Conservation (phyloP, 2,888 invertebrate species). For the Polietes domitor region DNA sequence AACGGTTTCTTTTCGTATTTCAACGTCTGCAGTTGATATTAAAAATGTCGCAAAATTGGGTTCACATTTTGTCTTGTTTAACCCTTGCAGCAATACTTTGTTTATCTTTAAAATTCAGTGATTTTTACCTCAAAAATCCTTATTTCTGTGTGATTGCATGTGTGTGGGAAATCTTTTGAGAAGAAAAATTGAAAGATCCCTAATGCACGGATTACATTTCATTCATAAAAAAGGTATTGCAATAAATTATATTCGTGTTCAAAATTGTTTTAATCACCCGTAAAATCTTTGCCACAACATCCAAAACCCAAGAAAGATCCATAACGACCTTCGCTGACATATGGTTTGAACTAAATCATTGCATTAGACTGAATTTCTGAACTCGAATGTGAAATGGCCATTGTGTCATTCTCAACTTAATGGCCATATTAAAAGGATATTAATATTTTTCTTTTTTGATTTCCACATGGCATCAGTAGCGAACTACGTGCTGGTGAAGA, state of each 20-base stretch:
- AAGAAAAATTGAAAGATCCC: conserved; percentile 30
- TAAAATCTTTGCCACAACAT: conserved; percentile 64
- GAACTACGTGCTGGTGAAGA: too few relatives aligned
- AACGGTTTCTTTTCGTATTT: conserved; percentile 64
- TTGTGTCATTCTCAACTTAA: conserved; percentile 43
- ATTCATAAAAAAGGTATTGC: too few relatives aligned
- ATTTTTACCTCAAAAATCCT: conserved; percentile 75
- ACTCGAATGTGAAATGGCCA: conserved; percentile 57
- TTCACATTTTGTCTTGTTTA: conserved; percentile 43
- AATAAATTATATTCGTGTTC: too few relatives aligned
- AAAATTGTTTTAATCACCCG: too few relatives aligned
- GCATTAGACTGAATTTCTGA: conserved; percentile 47
- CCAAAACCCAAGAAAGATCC: conserved; percentile 53
- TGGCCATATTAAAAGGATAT: conserved; percentile 56
- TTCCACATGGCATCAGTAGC: too few relatives aligned
- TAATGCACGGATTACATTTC: conserved; percentile 43
- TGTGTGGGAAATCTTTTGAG: too few relatives aligned
- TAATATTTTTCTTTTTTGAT: too few relatives aligned
- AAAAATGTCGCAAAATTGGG: conserved; percentile 33
- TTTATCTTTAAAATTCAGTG: conserved; percentile 72
- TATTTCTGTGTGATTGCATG: too few relatives aligned
- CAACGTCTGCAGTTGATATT: conserved; percentile 22
- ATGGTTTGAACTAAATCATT: conserved; percentile 47
- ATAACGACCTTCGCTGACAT: conserved; percentile 55
- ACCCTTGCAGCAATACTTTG: conserved; percentile 65